Evolutionary conservation across 2,888 invertebrate species (phyloP), one percentile per base, ranked within the genome.

Genomic region (Nymphalis polychloros): DNA sequence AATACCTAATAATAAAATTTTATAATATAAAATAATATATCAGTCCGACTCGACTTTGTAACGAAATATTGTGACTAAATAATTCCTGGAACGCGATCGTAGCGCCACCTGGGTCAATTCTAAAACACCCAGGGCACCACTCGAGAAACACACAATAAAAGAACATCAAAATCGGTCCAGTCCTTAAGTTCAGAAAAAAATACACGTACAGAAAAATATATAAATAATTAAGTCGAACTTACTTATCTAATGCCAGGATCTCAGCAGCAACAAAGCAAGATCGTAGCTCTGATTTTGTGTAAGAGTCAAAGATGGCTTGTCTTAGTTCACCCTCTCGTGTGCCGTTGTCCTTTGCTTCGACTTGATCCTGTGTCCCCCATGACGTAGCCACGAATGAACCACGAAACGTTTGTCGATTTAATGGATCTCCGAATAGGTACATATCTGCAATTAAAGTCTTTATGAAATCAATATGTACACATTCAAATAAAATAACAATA

Each of bases 201-300:
- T 4, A 27, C 27, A 2, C 1, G 17, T 4, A 48, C 48, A n/a
- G 3, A 48, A 6, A 7, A 52, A 2, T 20, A 10, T n/a, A 31
- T 31, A 6, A 31, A 6, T 31, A 31, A 31, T 31, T 16, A 52
- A 41, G 35, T 27, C 27, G 46, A 20, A 71, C 93, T 93, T 90
- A 97, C 97, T 96, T 97, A 85, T 97, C 97, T 63, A 97, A 93
- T 27, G 97, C 97, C 63, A 97, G 92, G 67, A 97, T 95, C 82
- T 97, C 97, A 41, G 96, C 95, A 27, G 95, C 94, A 71, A 96
- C 93, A 84, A 96, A 97, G 68, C 96, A 95, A 75, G 96, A 94
- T 74, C 95, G 94, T 49, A 97, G 91, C 77, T 95, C 94, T 65
- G 97, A 97, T 77, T 95, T 94, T 68, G 94, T 93, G 82, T 97